Conservation (phyloP, 2,888 invertebrate genomes). For the Drosophila mayaguana region DNA sequence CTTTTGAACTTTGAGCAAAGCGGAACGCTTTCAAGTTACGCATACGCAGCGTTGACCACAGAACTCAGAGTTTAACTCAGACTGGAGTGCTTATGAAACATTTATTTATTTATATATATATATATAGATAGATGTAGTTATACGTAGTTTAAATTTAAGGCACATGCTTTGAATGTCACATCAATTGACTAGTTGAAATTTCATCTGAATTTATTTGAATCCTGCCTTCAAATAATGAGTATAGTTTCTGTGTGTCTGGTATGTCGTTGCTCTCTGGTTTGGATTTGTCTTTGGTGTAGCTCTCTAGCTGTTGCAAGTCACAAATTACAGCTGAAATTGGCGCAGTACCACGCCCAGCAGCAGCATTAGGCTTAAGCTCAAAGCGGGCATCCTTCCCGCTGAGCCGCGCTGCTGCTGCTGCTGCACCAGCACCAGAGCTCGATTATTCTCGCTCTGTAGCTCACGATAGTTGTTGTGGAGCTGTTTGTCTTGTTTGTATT, state of each 20-base stretch:
- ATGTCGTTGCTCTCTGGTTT: conserved; percentile 37
- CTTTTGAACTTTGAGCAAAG: conserved; percentile 21
- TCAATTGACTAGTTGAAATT: conserved; percentile 69
- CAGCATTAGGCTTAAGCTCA: conserved; percentile 47
- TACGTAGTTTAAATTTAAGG: conserved; percentile 53
- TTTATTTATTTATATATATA: conserved; percentile 30
- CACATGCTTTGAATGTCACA: conserved; percentile 65
- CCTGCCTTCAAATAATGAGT: conserved; percentile 62
- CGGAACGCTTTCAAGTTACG: conserved; percentile 51
- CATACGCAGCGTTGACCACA: conserved; percentile 1
- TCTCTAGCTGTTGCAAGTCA: conserved; percentile 4
- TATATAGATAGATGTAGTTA: conserved; percentile 16
- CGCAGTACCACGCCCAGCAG: conserved; percentile 35
- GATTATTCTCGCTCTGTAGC: conserved; percentile 78
- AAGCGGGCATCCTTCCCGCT: conserved; percentile 28
- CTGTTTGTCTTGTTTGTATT: conserved; percentile 80
- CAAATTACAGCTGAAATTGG: conserved; percentile 12
- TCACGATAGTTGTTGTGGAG: conserved; percentile 86
- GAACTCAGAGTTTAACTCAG: not conserved
- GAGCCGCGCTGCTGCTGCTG: conserved; percentile 36
- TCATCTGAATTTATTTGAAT: conserved; percentile 48
- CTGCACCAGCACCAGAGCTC: conserved; percentile 69
- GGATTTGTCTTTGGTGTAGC: conserved; percentile 58
- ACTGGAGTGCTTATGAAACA: conserved; percentile 49
- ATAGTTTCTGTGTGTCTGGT: conserved; percentile 60